Base-by-base conservation (phyloP, 2,797 vertebrate genomes). In the Myripristis jacobus region DNA sequence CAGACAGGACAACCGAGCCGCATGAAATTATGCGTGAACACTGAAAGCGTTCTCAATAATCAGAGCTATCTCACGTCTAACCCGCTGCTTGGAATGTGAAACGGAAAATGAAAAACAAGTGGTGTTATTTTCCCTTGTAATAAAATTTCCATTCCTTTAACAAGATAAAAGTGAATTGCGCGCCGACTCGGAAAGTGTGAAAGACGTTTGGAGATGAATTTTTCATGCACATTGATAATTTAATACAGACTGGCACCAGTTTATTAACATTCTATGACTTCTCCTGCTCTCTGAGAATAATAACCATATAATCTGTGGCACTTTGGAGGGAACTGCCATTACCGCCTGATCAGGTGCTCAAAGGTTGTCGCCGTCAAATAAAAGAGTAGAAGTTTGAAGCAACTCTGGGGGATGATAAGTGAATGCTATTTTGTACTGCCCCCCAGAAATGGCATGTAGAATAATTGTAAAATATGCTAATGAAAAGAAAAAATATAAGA, bases 211-310 rank as follows among this genome's bases (percentile, higher is more conserved):
- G 73, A 80, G 86, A 94, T 94, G 70, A 92, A 92, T 94, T 93
- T 93, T 93, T 93, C 91, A 93, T 92, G 91, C 89, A 84, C 91
- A 91, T 92, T 89, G 92, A 93, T 92, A 92, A 94, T 94, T 94
- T 90, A 94, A 93, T 92, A 92, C 89, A 84, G 89, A 85, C 88
- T 82, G 88, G 82, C 83, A 84, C 79, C 85, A 86, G 90, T 93
- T 93, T 92, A 94, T 94, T 92, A 92, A 93, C 90, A 93, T 92
- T 92, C 87, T 71, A 87, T 86, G 91, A 90, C 84, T 88, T 77
- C 66, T 81, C 74, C 75, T 69, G 84, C 83, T 89, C 83, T 83
- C 66, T 47, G 87, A 88, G 86, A 92, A 92, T 91, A 93, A 92
- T 91, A 84, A 89, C 83, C 77, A 73, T 73, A 86, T 89, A 84